Evolutionary conservation across 2,888 invertebrate genomes (phyloP).

Genomic region (Villa cingulata): DNA sequence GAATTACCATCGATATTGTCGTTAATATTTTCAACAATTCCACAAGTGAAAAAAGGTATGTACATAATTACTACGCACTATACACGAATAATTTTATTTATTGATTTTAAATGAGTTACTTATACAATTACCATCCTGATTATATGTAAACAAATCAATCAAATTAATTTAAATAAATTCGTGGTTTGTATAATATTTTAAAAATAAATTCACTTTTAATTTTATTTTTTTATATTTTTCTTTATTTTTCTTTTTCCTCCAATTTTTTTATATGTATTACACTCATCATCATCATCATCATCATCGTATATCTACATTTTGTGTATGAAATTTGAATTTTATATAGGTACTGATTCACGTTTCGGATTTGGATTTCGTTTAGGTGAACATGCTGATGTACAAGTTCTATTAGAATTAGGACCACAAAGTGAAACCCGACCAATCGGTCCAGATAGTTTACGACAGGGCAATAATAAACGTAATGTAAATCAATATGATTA

Average conservation of each 20-base stretch:
- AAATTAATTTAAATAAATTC: no score
- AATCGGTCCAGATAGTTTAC: conserved; percentile 39
- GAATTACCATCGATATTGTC: conserved; percentile 67
- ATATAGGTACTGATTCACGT: conserved; percentile 62
- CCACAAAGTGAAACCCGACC: conserved; percentile 63
- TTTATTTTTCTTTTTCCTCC: no score
- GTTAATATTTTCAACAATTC: conserved; percentile 69
- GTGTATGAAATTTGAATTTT: conserved; percentile 15
- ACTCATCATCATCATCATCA: no score
- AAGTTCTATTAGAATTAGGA: conserved; percentile 60
- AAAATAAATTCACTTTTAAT: no score
- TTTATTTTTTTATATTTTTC: no score
- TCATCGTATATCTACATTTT: no score
- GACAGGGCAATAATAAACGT: conserved; percentile 28
- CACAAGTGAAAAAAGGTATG: conserved; percentile 71
- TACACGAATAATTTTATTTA: background rate
- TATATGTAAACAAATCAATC: no score
- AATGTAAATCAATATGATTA: conserved; percentile 25
- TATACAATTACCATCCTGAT: no score
- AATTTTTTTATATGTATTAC: no score
- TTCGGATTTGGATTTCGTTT: conserved; percentile 67
- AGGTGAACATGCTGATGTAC: conserved; percentile 70
- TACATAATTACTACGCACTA: no score
- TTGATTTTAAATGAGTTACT: no score
- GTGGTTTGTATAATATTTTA: no score